Conservation (phyloP, 2,888 invertebrate species). For the Caenorhabditis virilis region DNA sequence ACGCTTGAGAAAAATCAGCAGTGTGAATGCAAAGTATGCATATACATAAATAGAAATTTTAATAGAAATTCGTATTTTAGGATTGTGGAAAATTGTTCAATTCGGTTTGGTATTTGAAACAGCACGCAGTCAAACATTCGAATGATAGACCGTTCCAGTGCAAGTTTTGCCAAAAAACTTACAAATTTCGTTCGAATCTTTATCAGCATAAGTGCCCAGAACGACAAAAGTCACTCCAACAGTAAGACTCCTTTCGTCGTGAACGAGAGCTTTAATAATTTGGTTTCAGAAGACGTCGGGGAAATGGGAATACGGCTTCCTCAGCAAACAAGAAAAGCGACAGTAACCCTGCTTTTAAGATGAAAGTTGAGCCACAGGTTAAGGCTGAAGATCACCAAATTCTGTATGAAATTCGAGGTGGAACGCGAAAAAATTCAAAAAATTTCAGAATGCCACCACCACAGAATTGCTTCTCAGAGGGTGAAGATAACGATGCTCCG, state of each 20-base stretch:
- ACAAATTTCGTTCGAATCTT: constrained; percentile 68
- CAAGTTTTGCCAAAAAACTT: constrained; percentile 68
- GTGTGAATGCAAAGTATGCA: constrained; percentile 67
- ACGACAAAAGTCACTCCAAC: constrained; percentile 52
- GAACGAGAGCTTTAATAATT: neutral
- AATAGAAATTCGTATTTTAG: too few species aligned
- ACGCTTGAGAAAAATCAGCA: constrained; percentile 67
- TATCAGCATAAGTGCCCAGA: constrained; percentile 69
- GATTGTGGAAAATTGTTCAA: constrained; percentile 68
- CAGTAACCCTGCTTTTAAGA: constrained; percentile 41
- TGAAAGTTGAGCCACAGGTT: constrained; percentile 31
- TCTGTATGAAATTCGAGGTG: constrained; percentile 8
- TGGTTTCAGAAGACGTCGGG: constrained; percentile 17
- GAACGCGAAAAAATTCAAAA: too few species aligned
- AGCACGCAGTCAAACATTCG: constrained; percentile 67
- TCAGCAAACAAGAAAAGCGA: constrained; percentile 17
- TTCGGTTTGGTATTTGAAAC: constrained; percentile 68
- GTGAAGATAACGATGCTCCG: constrained; percentile 48
- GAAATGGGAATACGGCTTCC: constrained; percentile 15
- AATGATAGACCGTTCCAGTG: constrained; percentile 69
- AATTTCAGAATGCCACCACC: constrained; percentile 2
- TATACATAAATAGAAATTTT: too few species aligned
- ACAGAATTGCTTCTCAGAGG: constrained; percentile 38
- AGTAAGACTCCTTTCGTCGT: constrained; percentile 13
- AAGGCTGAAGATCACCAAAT: constrained; percentile 22